Evolutionary conservation across 2,113 vertebrate genomes (phyloP).

Genomic region (Platichthys flesus): DNA sequence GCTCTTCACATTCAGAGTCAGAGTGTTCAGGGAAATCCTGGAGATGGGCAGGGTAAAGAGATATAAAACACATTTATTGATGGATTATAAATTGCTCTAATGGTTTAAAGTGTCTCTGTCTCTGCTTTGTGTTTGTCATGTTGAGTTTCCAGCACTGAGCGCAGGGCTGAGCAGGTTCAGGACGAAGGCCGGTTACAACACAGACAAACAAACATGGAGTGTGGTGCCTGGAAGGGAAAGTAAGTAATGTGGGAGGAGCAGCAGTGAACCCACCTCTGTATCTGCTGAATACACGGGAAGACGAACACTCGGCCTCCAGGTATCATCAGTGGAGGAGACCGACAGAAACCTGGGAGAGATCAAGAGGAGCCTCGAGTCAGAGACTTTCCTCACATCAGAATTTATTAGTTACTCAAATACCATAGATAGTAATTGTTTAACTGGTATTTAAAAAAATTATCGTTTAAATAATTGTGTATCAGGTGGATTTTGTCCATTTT

Average conservation of each 20-base stretch:
- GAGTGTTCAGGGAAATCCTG: conserved; percentile 93
- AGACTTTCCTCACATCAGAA: too few species aligned
- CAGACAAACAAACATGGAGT: background rate
- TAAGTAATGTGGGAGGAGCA: background rate
- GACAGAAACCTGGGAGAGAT: conserved; percentile 84
- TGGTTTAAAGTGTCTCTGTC: background rate
- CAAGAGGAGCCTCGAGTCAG: background rate
- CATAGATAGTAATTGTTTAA: too few species aligned
- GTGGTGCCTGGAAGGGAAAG: background rate
- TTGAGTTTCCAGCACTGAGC: background rate
- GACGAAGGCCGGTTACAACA: background rate
- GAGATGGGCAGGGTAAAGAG: background rate
- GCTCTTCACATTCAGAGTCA: conserved; percentile 94
- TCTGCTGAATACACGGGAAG: conserved; percentile 89
- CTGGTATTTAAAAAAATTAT: too few species aligned
- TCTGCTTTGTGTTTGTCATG: background rate
- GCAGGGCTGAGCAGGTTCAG: background rate
- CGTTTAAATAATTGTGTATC: background rate
- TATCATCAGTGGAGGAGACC: conserved; percentile 91
- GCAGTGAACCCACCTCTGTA: conserved; percentile 85
- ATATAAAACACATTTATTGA: conserved; percentile 9
- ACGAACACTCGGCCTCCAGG: conserved; percentile 91
- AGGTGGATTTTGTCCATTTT: background rate
- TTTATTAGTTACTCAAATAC: too few species aligned
- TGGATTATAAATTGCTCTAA: conserved; percentile 1